These are phyloP conservation scores for Charina bottae DNA, from an alignment of 2,113 vertebrate genomes.

Conservation along the genomic window DNA sequence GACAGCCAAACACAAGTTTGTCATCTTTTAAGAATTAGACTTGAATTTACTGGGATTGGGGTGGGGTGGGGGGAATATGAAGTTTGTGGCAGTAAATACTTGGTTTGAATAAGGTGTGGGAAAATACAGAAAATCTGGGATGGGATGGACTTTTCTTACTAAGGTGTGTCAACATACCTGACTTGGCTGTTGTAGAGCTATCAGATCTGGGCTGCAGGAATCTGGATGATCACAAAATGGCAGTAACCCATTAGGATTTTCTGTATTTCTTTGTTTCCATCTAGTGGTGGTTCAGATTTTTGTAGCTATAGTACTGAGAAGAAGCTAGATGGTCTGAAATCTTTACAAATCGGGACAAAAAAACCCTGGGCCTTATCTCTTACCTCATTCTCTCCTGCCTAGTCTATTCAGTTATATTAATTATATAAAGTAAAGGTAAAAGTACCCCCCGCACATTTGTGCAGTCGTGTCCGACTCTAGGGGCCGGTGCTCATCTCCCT, in stretches of 20 bases:
- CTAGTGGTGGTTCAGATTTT: neutral
- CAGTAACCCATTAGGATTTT: neutral
- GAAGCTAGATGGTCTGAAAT: neutral
- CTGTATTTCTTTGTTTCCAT: neutral
- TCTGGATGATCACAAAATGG: neutral
- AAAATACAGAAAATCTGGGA: neutral
- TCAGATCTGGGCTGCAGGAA: neutral
- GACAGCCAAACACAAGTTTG: neutral
- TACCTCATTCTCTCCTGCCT: neutral
- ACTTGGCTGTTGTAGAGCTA: neutral
- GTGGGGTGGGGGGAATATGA: too few relatives aligned
- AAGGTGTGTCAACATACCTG: neutral
- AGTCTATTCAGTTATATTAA: neutral
- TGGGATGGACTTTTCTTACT: neutral
- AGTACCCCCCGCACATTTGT: too few relatives aligned
- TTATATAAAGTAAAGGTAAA: too few relatives aligned
- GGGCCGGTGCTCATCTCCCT: too few relatives aligned
- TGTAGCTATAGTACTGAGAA: neutral
- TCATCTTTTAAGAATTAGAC: neutral
- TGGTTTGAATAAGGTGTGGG: neutral
- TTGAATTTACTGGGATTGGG: neutral
- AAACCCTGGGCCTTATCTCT: neutral
- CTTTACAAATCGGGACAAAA: neutral
- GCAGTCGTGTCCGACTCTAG: too few relatives aligned
- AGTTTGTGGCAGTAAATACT: neutral